Evolutionary conservation across 1,140 invertebrate genomes (phyloP), one percentile per base, ranked within the genome.

Genomic region (Liolophura sinensis): DNA sequence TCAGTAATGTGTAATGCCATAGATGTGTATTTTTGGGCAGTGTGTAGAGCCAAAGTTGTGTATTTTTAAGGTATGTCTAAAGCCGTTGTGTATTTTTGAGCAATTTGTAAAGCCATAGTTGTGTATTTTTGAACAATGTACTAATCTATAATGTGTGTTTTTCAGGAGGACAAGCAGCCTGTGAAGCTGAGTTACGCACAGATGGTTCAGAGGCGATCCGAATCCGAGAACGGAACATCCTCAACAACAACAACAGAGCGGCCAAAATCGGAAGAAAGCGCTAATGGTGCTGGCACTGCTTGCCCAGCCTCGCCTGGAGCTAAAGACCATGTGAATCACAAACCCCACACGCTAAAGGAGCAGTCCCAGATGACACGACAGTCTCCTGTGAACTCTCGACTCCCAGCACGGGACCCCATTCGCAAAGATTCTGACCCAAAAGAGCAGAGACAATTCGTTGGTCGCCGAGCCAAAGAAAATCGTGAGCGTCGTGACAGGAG

Each of bases 121-220:
- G 48, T 24, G 25, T 27, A 18, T 16, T 4, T n/a, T 20, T 47
- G 47, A 16, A 25, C 51, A 60, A 15, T 24, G 62, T 60, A 65
- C 52, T 56, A 63, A 49, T 16, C 48, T 20, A 67, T 69, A 20
- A 50, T 69, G 62, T 47, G 62, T 50, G 65, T 47, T 68, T 67
- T 72, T 58, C 56, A 73, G 71, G 61, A 75, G 50, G 62, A 73
- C 64, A 68, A 68, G 48, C 52, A 68, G 22, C 77, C 79, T 55
- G 75, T 75, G 60, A 81, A 90, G 82, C 87, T 92, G 79, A 92
- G 91, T 82, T 93, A 93, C 87, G 92, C 92, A 73, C 91, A 93
- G 87, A 92, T 93, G 80, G 91, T 92, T 70, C 91, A 92, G 77
- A 90, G 91, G 78, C 88, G 89, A 81, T 73, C 88, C 89, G 73